These are phyloP conservation scores for Sipha maydis DNA, from an alignment of 2,888 invertebrate species.

Conservation along the genomic window DNA sequence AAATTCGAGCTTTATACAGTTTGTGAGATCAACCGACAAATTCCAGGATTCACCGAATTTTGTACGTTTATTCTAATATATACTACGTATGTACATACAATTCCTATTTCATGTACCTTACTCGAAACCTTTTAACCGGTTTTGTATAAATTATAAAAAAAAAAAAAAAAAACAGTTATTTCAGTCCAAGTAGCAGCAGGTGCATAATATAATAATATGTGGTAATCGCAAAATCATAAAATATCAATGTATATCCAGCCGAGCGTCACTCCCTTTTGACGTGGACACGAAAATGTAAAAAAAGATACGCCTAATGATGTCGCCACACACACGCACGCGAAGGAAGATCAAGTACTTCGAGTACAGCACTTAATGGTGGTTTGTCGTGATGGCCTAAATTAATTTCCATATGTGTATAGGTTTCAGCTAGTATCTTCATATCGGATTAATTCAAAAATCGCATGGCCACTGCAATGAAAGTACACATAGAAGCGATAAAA, in stretches of 20 bases:
- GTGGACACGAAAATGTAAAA: background rate
- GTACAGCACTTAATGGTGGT: conserved; percentile 14
- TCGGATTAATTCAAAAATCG: conserved; percentile 46
- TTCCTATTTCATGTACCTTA: background rate
- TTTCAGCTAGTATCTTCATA: background rate
- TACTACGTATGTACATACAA: background rate
- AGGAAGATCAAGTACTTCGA: background rate
- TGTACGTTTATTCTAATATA: background rate
- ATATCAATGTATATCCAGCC: conserved; percentile 9
- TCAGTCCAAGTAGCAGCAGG: background rate
- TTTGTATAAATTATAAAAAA: too few species aligned
- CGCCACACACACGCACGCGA: background rate
- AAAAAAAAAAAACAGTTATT: background rate
- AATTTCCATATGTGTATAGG: background rate
- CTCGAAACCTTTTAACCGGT: background rate
- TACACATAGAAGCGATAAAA: background rate
- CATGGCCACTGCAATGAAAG: conserved; percentile 2
- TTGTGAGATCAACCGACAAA: too few species aligned
- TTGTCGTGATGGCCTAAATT: conserved; percentile 54
- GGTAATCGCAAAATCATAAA: conserved; percentile 21
- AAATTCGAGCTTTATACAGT: background rate
- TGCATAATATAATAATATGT: background rate
- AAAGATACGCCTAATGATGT: conserved; percentile 19
- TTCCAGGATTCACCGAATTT: background rate
- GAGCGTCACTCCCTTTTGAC: conserved; percentile 21